Conservation (phyloP, 2,888 invertebrate genomes). For the Lasioglossum oenotherae region DNA sequence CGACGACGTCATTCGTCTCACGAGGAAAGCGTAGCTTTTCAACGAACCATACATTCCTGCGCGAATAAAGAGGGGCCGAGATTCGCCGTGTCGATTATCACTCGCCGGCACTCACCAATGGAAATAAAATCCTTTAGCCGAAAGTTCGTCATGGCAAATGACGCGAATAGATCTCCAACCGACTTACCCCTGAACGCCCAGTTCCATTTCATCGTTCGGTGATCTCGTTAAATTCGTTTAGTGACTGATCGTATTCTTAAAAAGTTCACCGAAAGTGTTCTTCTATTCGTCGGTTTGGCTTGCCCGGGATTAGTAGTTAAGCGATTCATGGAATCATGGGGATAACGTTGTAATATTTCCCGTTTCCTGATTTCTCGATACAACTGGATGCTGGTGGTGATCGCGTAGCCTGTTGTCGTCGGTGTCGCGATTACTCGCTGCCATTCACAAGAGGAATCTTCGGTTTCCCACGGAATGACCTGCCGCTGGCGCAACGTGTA, state of each 20-base stretch:
- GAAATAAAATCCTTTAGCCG: conserved; percentile 3
- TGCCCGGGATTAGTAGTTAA: neutral
- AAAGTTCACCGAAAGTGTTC: neutral
- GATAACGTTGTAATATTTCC: neutral
- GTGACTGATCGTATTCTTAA: neutral
- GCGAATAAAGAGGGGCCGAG: neutral
- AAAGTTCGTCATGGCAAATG: conserved; percentile 5
- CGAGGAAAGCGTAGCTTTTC: conserved; percentile 14
- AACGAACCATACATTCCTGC: conserved; percentile 26
- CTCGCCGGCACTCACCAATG: neutral
- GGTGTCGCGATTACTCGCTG: conserved; percentile 6
- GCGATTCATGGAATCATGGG: neutral
- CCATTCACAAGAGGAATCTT: conserved; percentile 23
- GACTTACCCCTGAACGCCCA: neutral
- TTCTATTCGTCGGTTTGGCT: neutral
- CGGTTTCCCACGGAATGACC: conserved; percentile 14
- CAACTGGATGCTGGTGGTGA: neutral
- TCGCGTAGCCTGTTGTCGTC: neutral
- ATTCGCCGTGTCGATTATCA: conserved; percentile 33
- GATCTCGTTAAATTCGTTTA: conserved; percentile 30
- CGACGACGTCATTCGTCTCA: conserved; percentile 37
- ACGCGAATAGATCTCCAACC: neutral
- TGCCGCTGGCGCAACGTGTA: neutral
- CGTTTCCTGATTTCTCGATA: neutral
- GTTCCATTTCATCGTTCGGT: conserved; percentile 8